Conservation (phyloP, 2,797 vertebrate species). For the Pampus argenteus region DNA sequence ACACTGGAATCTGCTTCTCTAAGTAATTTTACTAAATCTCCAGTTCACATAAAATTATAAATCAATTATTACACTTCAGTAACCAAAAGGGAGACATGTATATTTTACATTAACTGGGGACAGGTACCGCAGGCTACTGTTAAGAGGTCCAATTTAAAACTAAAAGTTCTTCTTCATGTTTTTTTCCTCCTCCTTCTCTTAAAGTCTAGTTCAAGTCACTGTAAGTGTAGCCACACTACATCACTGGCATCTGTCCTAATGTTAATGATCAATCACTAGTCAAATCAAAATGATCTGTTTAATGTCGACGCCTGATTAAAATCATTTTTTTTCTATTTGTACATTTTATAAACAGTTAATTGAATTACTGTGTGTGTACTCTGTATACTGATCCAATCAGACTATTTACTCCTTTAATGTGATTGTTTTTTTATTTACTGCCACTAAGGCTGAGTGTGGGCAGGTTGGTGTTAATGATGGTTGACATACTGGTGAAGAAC, state of each 20-base stretch:
- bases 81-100: too few species aligned
- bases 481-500: too few species aligned
- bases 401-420: neutral
- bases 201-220: neutral
- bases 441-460: neutral
- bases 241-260: neutral
- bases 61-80: neutral
- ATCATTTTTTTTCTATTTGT: neutral
- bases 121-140: too few species aligned
- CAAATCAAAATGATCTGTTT: neutral
- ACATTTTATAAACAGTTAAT: conserved; percentile 7
- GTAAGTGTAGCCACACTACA: neutral
- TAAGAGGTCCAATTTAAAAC: too few species aligned
- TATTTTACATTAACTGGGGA: too few species aligned
- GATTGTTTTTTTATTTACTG: conserved; percentile 15
- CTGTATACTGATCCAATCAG: neutral
- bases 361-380: neutral
- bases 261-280: conserved; percentile 1
- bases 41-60: too few species aligned
- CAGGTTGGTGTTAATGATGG: neutral
- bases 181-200: neutral
- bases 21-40: neutral
- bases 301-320: neutral
- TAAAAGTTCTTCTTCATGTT: neutral
- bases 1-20: neutral